Conservation (phyloP, 2,113 vertebrate species). For the Corythoichthys intestinalis region DNA sequence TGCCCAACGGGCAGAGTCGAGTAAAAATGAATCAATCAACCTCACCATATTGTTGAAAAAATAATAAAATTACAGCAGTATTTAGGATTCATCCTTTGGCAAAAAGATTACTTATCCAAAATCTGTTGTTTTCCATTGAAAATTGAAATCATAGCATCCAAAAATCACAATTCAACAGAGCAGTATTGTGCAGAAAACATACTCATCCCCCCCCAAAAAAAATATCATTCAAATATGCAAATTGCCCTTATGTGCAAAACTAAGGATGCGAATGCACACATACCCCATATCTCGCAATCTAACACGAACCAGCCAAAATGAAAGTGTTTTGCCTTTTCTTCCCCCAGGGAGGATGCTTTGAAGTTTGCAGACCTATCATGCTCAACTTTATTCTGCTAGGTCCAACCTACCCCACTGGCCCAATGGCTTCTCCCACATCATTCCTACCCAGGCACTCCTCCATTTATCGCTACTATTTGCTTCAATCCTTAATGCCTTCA, state of each 20-base stretch:
- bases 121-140: background rate
- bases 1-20: too few species aligned
- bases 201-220: background rate
- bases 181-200: background rate
- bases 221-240: background rate
- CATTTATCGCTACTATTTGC: conserved; percentile 8
- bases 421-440: conserved; percentile 17
- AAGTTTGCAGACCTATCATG: conserved; percentile 56
- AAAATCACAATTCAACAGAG: background rate
- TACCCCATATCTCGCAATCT: conserved; percentile 2
- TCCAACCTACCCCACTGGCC: conserved; percentile 9
- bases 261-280: background rate
- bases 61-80: background rate
- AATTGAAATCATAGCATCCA: background rate
- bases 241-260: background rate
- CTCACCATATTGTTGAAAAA: too few species aligned
- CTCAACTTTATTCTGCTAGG: conserved; percentile 39
- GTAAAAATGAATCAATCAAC: too few species aligned
- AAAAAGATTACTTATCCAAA: background rate
- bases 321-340: conserved; percentile 11
- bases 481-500: conserved; percentile 1
- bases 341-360: conserved; percentile 53
- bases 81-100: background rate
- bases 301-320: conserved; percentile 18
- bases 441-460: conserved; percentile 15